A percentile compares a stretch with the other conserved stretches of the same genome.
phyloP scores from a whole-genome alignment of 2,797 vertebrate species.

The Smutsia gigantea region DNA sequence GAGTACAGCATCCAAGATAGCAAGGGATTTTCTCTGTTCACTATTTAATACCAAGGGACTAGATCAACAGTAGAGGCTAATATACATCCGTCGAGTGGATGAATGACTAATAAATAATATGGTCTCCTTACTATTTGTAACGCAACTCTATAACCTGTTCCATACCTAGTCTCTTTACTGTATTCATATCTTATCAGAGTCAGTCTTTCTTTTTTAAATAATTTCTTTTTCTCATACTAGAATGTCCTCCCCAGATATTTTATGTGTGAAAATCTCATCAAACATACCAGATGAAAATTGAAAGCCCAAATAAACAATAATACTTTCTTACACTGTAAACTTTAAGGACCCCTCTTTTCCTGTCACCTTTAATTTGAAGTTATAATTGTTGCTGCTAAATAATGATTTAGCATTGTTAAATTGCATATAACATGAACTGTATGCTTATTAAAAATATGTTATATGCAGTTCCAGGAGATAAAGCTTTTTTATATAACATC shows the following conservation, averaged over 20 bases:
- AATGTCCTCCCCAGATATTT: background rate
- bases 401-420: background rate
- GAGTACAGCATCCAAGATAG: background rate
- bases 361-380: background rate
- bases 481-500: background rate
- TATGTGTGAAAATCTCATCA: background rate
- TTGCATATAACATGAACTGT: background rate
- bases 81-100: background rate
- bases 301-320: background rate
- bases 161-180: background rate
- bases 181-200: background rate
- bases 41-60: background rate
- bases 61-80: background rate
- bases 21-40: background rate
- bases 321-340: accelerated
- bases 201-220: background rate
- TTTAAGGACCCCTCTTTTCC: background rate
- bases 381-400: background rate
- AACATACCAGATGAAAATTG: background rate
- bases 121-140: background rate
- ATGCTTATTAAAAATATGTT: background rate
- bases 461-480: background rate
- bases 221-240: background rate
- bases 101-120: background rate
- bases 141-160: background rate